These are phyloP conservation scores for Hylomyscus alleni DNA, from an alignment of 2,797 vertebrate species.

Conservation along the genomic window DNA sequence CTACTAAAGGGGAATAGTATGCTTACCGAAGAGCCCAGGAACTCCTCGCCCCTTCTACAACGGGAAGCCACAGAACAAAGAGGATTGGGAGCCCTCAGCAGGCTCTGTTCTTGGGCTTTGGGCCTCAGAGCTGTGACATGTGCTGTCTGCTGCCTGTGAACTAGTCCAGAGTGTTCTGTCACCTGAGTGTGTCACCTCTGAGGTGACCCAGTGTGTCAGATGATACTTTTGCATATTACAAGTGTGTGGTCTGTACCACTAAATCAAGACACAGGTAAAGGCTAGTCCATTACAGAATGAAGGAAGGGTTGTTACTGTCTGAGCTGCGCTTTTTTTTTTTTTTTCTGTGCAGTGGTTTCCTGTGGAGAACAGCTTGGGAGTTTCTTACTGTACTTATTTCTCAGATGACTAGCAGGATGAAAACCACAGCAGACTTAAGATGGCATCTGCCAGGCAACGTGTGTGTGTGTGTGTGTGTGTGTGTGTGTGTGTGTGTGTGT, in stretches of 20 bases:
- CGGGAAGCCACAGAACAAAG: background rate
- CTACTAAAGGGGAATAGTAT: background rate
- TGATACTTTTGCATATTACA: background rate
- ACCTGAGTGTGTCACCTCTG: background rate
- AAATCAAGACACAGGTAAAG: background rate
- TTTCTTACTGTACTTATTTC: conserved; percentile 5
- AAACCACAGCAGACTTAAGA: background rate
- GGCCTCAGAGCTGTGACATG: background rate
- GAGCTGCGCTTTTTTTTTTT: background rate
- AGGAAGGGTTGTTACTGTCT: background rate
- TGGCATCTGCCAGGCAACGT: background rate
- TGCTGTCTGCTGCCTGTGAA: background rate
- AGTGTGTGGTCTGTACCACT: background rate
- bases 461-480: too few relatives aligned
- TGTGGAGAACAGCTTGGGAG: background rate
- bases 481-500: background rate
- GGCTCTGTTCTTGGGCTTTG: background rate
- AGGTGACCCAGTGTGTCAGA: background rate
- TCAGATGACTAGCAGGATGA: background rate
- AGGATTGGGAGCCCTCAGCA: background rate
- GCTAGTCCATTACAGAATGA: background rate
- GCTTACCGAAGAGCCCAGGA: background rate
- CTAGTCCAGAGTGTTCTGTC: background rate
- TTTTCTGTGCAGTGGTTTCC: background rate
- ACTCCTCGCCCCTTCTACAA: background rate